Evolutionary conservation across 2,113 vertebrate species (phyloP).

Genomic region (Platichthys flesus): DNA sequence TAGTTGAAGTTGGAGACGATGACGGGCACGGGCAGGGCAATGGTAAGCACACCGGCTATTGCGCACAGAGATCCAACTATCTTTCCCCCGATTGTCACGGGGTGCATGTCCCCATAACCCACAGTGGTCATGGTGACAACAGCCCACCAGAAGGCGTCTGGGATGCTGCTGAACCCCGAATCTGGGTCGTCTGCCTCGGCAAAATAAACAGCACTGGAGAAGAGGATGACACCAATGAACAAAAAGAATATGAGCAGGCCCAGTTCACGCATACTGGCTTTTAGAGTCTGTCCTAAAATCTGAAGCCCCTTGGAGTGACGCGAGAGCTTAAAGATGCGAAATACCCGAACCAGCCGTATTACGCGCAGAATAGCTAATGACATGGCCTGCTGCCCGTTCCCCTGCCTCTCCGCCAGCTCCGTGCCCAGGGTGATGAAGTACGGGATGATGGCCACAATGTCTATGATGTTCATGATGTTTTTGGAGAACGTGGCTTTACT

Average conservation of each 20-base stretch:
- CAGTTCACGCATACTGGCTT: constrained; percentile 95
- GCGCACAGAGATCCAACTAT: constrained; percentile 97
- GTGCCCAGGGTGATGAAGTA: constrained; percentile 98
- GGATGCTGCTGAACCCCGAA: constrained; percentile 95
- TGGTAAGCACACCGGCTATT: constrained; percentile 96
- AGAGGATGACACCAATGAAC: constrained; percentile 96
- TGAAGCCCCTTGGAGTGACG: constrained; percentile 97
- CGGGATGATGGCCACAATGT: constrained; percentile 98
- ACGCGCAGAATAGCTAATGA: constrained; percentile 95
- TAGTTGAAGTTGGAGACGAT: constrained; percentile 99
- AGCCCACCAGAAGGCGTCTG: constrained; percentile 99
- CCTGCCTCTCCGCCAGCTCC: constrained; percentile 93
- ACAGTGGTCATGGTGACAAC: constrained; percentile 99
- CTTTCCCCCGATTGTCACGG: constrained; percentile 97
- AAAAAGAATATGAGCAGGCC: constrained; percentile 97
- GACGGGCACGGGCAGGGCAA: constrained; percentile 94
- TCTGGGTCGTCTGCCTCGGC: constrained; percentile 95
- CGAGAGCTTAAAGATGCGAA: constrained; percentile 97
- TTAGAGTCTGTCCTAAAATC: constrained; percentile 96
- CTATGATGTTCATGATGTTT: constrained; percentile 99
- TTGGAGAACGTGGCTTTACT: constrained; percentile 97
- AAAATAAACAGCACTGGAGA: constrained; percentile 97
- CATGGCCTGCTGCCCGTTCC: constrained; percentile 98
- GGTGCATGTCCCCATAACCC: constrained; percentile 98
- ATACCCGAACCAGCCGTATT: constrained; percentile 93